A percentile compares a stretch with the other conserved stretches of the same genome.
Conservation (phyloP, 2,797 vertebrate genomes). For the Sebastes cheni region DNA sequence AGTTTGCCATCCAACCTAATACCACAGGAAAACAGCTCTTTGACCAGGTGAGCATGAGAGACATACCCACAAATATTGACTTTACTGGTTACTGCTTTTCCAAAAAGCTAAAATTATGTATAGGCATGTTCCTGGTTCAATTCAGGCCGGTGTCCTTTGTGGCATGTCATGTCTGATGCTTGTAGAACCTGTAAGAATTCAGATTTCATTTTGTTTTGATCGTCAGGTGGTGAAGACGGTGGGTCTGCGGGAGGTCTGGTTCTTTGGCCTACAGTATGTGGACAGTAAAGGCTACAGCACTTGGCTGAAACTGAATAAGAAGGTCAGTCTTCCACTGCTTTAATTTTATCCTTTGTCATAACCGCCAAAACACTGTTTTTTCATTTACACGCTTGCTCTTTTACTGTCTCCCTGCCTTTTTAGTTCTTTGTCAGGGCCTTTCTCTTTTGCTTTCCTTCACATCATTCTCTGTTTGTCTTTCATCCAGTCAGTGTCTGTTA, state of each 20-base stretch:
- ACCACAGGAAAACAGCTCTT: conserved; percentile 98
- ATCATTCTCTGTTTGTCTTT: not conserved
- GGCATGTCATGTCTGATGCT: not conserved
- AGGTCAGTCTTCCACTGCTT: conserved; percentile 80
- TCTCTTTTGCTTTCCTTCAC: not conserved
- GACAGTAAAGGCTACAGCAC: conserved; percentile 98
- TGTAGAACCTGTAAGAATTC: not conserved
- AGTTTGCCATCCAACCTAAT: conserved; percentile 97
- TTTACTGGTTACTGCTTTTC: not conserved
- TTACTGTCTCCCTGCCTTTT: not conserved
- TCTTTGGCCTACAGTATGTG: conserved; percentile 96
- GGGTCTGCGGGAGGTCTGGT: conserved; percentile 97
- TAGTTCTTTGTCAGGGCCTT: not conserved
- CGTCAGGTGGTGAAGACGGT: conserved; percentile 96
- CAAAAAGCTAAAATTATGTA: not conserved
- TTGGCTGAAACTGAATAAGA: conserved; percentile 98
- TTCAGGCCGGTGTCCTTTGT: not conserved
- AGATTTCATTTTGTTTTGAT: not conserved
- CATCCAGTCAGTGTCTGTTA: not conserved
- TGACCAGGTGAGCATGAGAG: conserved; percentile 89
- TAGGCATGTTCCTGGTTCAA: too few species aligned
- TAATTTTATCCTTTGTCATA: not conserved
- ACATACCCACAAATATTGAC: not conserved
- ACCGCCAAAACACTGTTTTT: not conserved
- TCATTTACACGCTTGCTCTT: not conserved